Evolutionary conservation across 2,888 invertebrate genomes (phyloP).

Genomic region (Agrypnus murinus): DNA sequence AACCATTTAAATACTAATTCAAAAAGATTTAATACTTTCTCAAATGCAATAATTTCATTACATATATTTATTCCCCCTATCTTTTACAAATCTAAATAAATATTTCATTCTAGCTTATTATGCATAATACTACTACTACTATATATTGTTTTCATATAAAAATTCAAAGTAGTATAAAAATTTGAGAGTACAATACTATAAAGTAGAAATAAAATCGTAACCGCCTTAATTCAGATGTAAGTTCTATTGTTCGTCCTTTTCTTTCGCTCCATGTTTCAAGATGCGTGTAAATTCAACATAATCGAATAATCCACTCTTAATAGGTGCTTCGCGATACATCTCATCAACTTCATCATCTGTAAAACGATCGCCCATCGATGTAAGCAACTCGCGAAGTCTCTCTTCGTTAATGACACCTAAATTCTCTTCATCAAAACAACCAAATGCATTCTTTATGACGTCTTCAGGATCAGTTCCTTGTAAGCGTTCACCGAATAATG

Average conservation of each 20-base stretch:
- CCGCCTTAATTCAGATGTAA: no score
- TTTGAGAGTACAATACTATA: no score
- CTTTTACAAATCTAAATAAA: no score
- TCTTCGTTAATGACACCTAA: conserved; percentile 95
- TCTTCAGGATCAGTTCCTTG: conserved; percentile 99
- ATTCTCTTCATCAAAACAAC: conserved; percentile 99
- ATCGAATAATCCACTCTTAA: conserved; percentile 94
- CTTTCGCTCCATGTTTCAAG: conserved; percentile 98
- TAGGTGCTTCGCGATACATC: conserved; percentile 99
- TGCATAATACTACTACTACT: no score
- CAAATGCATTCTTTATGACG: conserved; percentile 99
- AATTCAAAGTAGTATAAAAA: no score
- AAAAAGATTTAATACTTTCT: no score
- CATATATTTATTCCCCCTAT: no score
- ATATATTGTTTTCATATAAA: no score
- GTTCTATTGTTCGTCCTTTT: conserved; percentile 93
- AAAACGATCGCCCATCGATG: conserved; percentile 97
- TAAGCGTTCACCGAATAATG: conserved; percentile 97
- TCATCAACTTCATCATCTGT: conserved; percentile 99
- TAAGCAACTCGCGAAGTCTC: conserved; percentile 93
- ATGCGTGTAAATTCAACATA: conserved; percentile 99
- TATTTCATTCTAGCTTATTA: no score
- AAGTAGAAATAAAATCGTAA: no score
- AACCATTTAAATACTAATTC: no score
- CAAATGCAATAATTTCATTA: no score